Conservation (phyloP, 53 echinoderm and acorn worm genomes). For the Pentamera pediparva region DNA sequence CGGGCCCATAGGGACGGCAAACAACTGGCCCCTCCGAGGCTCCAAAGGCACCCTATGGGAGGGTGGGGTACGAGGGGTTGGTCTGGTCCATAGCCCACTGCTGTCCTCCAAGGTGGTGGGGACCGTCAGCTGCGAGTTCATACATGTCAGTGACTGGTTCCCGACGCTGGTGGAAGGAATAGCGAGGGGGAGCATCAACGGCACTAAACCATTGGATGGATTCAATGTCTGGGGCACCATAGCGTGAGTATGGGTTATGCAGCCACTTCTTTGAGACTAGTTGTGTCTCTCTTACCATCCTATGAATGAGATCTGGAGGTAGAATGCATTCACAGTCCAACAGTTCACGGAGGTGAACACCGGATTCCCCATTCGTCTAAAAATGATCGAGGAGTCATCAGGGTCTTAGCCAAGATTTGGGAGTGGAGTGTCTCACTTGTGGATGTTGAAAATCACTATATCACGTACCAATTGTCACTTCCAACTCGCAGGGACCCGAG, state of each 20-base stretch:
- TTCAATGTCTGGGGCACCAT: slow-evolving; percentile 71
- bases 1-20: slow-evolving; percentile 50
- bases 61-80: slow-evolving; percentile 77
- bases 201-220: slow-evolving; percentile 69
- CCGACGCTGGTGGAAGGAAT: slow-evolving; percentile 72
- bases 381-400: no score
- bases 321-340: no score
- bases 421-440: no score
- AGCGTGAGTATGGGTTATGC: slow-evolving; percentile 18
- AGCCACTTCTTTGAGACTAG: no score
- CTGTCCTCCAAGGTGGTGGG: slow-evolving; percentile 45
- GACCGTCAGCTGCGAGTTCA: slow-evolving; percentile 52
- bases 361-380: no score
- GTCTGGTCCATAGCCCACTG: slow-evolving; percentile 75
- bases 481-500: no score
- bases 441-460: no score
- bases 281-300: no score
- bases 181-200: slow-evolving; percentile 53
- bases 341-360: no score
- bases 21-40: slow-evolving; percentile 83
- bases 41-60: slow-evolving; percentile 69
- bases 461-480: no score
- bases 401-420: no score
- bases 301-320: no score
- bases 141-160: slow-evolving; percentile 86